A percentile compares a stretch with the other conserved stretches of the same genome.
These are phyloP conservation scores for Urocitellus parryii DNA, from an alignment of 2,113 vertebrate species.

Conservation along the genomic window DNA sequence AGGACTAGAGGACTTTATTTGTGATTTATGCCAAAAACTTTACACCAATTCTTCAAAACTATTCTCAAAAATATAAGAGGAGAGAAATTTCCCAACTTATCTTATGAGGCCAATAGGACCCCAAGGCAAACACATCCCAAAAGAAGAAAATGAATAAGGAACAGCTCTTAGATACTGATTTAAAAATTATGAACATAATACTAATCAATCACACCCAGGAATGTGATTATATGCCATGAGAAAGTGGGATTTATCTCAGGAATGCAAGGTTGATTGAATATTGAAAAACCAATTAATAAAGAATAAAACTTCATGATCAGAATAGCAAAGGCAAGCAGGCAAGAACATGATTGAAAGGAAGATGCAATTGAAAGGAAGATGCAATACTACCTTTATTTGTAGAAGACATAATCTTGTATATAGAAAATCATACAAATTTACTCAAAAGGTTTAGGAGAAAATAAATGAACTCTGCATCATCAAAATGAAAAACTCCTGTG, in stretches of 20 bases:
- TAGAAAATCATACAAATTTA: not conserved
- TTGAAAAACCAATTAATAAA: not conserved
- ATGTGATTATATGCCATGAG: not conserved
- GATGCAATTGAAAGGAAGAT: not conserved
- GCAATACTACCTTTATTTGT: not conserved
- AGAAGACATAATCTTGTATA: not conserved
- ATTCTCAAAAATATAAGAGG: not conserved
- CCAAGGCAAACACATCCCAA: not conserved
- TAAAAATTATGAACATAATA: not conserved
- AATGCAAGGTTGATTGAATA: not conserved
- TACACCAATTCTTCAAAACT: not conserved
- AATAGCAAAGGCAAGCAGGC: not conserved
- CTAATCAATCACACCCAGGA: not conserved
- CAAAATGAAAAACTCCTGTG: not conserved
- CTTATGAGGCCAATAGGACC: not conserved
- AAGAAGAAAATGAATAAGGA: not conserved
- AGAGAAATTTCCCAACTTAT: not conserved
- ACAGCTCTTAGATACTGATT: not conserved
- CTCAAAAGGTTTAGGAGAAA: not conserved
- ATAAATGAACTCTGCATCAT: not conserved
- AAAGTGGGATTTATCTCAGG: not conserved
- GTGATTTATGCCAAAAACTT: not conserved
- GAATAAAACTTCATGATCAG: not conserved
- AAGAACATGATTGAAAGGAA: not conserved
- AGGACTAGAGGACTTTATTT: not conserved